Evolutionary conservation across 2,888 invertebrate species (phyloP), one percentile per base, ranked within the genome.

Genomic region (Campoplex capitator): DNA sequence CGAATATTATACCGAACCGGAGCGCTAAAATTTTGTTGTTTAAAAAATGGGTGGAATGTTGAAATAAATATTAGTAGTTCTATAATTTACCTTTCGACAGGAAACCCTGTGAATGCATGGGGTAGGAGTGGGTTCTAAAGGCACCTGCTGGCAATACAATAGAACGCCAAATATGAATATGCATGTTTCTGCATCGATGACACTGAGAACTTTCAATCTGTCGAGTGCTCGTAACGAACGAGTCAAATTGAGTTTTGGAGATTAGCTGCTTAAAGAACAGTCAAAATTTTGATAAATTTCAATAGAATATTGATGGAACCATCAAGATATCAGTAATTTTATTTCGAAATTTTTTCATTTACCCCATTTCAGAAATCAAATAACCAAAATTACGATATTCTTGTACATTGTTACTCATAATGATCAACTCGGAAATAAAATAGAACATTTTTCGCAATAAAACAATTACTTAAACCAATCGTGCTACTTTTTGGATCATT

Each of bases 1-100:
- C 68, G n/a, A n/a, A 11, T 38, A 68, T 68, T 38, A 68, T 68
- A 68, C 68, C 68, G 68, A 68, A 42, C 68, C 68, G 68, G 23
- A 42, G 68, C 68, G 68, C 68, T 42, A 18, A 1, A 62, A 32
- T 16, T 32, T 68, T 68, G n/a, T 28, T 42, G n/a, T n/a, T 42
- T 68, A 0, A 68, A n/a, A 23, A n/a, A 38, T 42, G 67, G 28
- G 54, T n/a, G 71, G 77, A 86, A 77, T 74, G 58, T 88, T 83
- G 74, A 88, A 75, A 88, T 85, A 88, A 88, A 86, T 86, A 84
- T 80, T 87, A 92, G 92, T 93, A 91, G 88, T 90, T 91, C 91
- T 92, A 91, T 92, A 90, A 91, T 93, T 95, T 96, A 96, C 96
- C 96, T 96, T 95, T 90, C 95, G 94, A 93, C 95, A 95, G 95